These are phyloP conservation scores for Heteromurus nitidus DNA, from an alignment of 2,888 invertebrate genomes.

Conservation along the genomic window DNA sequence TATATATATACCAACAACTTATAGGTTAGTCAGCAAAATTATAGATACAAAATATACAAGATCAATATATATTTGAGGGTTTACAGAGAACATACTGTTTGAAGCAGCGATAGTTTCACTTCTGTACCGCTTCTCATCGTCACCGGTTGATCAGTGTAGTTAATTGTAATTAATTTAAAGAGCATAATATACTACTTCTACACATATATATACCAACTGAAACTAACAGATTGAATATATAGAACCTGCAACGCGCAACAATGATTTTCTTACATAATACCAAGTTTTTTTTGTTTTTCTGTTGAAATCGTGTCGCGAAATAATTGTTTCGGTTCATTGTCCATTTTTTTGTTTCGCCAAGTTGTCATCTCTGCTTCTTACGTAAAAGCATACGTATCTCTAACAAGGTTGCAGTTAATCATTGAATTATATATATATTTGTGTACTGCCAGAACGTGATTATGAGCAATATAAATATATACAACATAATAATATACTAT, in stretches of 20 bases:
- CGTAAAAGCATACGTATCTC: background rate
- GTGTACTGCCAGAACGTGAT: background rate
- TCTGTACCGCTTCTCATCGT: too few relatives aligned
- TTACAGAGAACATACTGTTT: too few relatives aligned
- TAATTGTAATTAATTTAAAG: too few relatives aligned
- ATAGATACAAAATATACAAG: background rate
- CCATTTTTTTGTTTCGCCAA: slow-evolving; percentile 9
- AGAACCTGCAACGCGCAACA: slow-evolving; percentile 1
- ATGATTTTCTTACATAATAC: background rate
- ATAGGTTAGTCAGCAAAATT: too few relatives aligned
- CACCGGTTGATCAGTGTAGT: too few relatives aligned
- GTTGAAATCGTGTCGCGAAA: background rate
- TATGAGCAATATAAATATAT: slow-evolving; percentile 14
- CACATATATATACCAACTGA: background rate
- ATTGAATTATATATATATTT: background rate
- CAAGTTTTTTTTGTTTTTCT: background rate
- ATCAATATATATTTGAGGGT: background rate
- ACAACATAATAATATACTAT: slow-evolving; percentile 8
- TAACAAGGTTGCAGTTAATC: slow-evolving; percentile 20
- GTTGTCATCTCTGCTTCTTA: slow-evolving; percentile 5
- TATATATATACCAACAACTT: too few relatives aligned
- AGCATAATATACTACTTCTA: too few relatives aligned
- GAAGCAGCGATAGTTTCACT: too few relatives aligned
- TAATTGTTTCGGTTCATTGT: background rate
- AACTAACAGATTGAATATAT: background rate